A percentile compares a stretch with the other conserved stretches of the same genome.
Conservation (phyloP, 2,888 invertebrate genomes). For the Diploptera punctata region DNA sequence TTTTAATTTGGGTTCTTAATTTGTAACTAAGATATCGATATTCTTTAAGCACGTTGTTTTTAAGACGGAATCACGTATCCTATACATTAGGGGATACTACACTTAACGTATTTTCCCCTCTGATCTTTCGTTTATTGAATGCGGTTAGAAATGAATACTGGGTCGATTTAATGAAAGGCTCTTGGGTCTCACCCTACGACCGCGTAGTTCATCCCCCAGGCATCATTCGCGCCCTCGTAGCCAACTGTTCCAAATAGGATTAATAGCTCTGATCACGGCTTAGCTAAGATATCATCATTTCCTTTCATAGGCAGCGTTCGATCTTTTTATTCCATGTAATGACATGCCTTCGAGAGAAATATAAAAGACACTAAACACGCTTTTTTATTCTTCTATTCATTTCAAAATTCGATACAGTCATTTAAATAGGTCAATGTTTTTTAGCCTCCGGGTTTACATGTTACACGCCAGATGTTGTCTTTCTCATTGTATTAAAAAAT, state of each 20-base stretch:
- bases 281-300: conserved; percentile 9
- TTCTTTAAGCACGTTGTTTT: no score
- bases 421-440: not conserved
- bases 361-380: not conserved
- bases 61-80: no score
- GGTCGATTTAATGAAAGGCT: conserved; percentile 8
- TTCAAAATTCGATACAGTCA: conserved; percentile 3
- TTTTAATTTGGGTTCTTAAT: no score
- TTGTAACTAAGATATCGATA: no score
- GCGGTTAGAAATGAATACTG: conserved; percentile 11
- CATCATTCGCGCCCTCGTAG: not conserved
- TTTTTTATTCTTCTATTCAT: conserved; percentile 5
- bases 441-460: not conserved
- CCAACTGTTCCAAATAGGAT: no score
- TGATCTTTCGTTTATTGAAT: conserved; percentile 5
- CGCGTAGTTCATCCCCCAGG: not conserved
- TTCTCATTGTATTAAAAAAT: not conserved
- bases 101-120: not conserved
- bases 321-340: not conserved
- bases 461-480: conserved; percentile 1
- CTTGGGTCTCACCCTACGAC: not conserved
- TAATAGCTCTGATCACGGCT: not conserved
- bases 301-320: not conserved
- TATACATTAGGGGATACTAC: no score
- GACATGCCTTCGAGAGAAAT: not conserved